Base-by-base conservation (phyloP, 92 coral and sea anemone genomes). In the Palythoa caribaeorum region DNA sequence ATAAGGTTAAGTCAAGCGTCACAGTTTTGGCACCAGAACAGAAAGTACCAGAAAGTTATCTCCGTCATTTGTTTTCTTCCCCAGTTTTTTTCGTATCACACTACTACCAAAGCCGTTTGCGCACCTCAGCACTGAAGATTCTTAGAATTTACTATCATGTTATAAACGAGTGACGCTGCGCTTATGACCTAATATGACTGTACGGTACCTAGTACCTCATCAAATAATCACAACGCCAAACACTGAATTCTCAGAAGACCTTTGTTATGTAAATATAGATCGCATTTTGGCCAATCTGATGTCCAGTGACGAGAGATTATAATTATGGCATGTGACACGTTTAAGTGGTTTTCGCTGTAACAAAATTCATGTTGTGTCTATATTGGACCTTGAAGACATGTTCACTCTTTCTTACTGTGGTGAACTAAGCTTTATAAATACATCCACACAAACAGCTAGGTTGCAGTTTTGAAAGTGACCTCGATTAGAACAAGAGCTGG, bases 311-410 rank as follows among this genome's bases (percentile, higher is more conserved):
- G 70, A n/a, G 70, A 63, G 20, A 63, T 4, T 63, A 20, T 63
- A 63, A 63, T 63, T 63, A 17, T 63, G 70, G 9, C 70, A 63
- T 63, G 70, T 63, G 70, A 63, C 70, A 19, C 70, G 35, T n/a
- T 63, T 63, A 63, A 63, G 70, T 63, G 70, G 28, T 63, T 63
- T 55, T 63, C n/a, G 6, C 70, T 17, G 35, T 19, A 63, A 63
- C 70, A 20, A 63, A 62, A 63, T 63, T 17, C 20, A 6, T 63
- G 70, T 63, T 63, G 70, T 63, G 70, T 63, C 70, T 63, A 63
- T 63, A n/a, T 63, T 63, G 70, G 21, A 28, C 20, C 70, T 17
- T 17, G 37, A 28, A 28, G 28, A 28, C 70, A 17, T 17, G 21
- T 17, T 63, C 70, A 21, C 70, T 63, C 70, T 63, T 35, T 17